Evolutionary conservation across 2,797 vertebrate genomes (phyloP).

Genomic region (Anniella stebbinsi): DNA sequence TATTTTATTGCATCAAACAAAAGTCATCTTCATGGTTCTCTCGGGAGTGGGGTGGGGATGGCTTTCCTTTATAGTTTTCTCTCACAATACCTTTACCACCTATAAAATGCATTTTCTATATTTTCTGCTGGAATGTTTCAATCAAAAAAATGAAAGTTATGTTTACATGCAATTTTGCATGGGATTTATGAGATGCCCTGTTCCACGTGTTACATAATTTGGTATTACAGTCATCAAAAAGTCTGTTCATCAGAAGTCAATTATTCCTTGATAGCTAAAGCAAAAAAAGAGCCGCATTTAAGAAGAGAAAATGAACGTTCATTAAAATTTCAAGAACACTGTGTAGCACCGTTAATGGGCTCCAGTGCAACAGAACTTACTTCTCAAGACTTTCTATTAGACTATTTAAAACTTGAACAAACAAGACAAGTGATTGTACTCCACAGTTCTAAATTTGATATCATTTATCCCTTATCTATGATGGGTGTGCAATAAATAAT

Average conservation of each 20-base stretch:
- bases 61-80: slow-evolving; percentile 3
- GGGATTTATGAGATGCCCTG: slow-evolving; percentile 17
- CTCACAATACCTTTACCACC: background rate
- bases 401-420: slow-evolving; percentile 11
- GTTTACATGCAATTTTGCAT: slow-evolving; percentile 11
- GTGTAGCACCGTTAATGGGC: slow-evolving; percentile 6
- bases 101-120: background rate
- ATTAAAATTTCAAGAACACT: slow-evolving; percentile 32
- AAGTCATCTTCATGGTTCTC: background rate
- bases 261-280: slow-evolving; percentile 22
- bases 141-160: background rate
- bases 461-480: background rate
- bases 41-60: background rate
- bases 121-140: background rate
- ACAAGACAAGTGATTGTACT: background rate
- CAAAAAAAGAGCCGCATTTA: background rate
- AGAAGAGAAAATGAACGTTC: slow-evolving; percentile 15
- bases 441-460: background rate
- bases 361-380: background rate
- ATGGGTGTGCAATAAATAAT: background rate
- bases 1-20: background rate
- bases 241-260: slow-evolving; percentile 28
- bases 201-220: slow-evolving; percentile 30
- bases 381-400: background rate
- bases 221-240: slow-evolving; percentile 30